A percentile compares a stretch with the other conserved stretches of the same genome.
Evolutionary conservation across 2,888 invertebrate genomes (phyloP).

Genomic region (Eledona agricola): DNA sequence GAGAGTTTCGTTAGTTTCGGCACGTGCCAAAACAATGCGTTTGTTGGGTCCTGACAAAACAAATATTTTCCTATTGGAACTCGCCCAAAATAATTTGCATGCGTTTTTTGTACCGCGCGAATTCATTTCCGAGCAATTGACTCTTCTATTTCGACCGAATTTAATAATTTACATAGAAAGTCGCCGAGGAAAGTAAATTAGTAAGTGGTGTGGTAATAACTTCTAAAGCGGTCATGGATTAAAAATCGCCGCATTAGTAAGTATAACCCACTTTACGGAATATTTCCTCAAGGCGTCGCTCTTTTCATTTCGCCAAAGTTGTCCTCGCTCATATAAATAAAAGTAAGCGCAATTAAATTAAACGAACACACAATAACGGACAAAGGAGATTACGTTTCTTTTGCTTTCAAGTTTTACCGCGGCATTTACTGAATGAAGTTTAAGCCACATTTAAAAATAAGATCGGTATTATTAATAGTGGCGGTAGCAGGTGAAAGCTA

Average conservation of each 20-base stretch:
- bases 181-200: conserved; percentile 23
- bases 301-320: too few species aligned
- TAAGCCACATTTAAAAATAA: too few species aligned
- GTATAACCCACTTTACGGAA: conserved; percentile 21
- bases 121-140: conserved; percentile 13
- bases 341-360: conserved; percentile 8
- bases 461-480: too few species aligned
- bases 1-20: not conserved
- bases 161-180: conserved; percentile 16
- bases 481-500: too few species aligned
- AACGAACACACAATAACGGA: not conserved
- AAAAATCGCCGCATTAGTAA: conserved; percentile 23
- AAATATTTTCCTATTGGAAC: conserved; percentile 19
- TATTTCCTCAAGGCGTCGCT: conserved; percentile 6
- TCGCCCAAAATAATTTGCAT: conserved; percentile 7
- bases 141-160: conserved; percentile 2
- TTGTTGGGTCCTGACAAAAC: conserved; percentile 3
- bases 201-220: conserved; percentile 7
- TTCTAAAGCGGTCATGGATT: conserved; percentile 12
- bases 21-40: conserved; percentile 8
- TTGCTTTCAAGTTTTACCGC: too few species aligned
- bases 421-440: too few species aligned
- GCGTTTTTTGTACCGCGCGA: too few species aligned
- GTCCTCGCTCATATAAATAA: not conserved
- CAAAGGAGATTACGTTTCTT: too few species aligned